Conservation (phyloP, 1,140 invertebrate genomes). For the Penaeus indicus region DNA sequence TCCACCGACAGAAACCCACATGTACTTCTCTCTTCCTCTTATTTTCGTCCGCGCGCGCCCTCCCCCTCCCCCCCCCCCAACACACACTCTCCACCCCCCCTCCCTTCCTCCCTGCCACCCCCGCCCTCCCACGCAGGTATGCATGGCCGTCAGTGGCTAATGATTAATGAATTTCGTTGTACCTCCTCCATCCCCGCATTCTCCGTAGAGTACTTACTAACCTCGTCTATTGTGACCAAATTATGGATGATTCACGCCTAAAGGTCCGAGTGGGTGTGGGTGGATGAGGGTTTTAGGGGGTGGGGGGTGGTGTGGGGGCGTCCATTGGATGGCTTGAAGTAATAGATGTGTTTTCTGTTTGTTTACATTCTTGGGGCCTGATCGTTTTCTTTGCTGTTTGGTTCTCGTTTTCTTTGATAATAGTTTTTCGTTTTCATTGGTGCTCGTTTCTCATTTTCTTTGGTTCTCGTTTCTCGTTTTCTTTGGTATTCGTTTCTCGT, state of each 20-base stretch:
- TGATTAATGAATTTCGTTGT: constrained; percentile 42
- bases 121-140: not conserved
- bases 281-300: constrained; percentile 16
- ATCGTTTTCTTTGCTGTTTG: constrained; percentile 13
- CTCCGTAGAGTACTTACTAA: constrained; percentile 43
- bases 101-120: no score
- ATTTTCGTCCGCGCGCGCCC: no score
- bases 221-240: constrained; percentile 44
- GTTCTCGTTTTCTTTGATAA: not conserved
- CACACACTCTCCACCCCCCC: not conserved
- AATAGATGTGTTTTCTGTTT: constrained; percentile 13
- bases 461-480: no score
- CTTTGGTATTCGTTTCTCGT: no score
- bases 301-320: not conserved
- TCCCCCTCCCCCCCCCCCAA: no score
- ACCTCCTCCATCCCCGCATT: constrained; percentile 44
- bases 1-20: no score
- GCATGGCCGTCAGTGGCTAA: constrained; percentile 22
- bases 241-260: constrained; percentile 36
- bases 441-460: no score
- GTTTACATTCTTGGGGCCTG: constrained; percentile 37
- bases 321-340: not conserved
- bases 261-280: constrained; percentile 9
- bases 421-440: not conserved
- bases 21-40: no score